Base-by-base conservation (phyloP, 2,888 invertebrate species). In the Oxycera nigricornis region DNA sequence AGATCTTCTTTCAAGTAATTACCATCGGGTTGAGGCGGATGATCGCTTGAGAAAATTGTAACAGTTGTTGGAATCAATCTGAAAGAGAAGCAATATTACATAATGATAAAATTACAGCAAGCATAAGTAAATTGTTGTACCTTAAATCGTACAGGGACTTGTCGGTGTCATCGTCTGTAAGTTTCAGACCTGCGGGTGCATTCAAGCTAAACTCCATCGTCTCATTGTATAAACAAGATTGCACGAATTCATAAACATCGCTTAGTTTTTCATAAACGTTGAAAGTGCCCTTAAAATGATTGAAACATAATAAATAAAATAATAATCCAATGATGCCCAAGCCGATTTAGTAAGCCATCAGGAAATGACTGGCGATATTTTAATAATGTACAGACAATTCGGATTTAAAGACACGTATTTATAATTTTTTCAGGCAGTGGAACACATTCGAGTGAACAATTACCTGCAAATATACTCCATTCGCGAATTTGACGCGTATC, bases 401-500 rank as follows among this genome's bases (percentile, higher is more conserved):
- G n/a, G n/a, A n/a, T n/a, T n/a, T n/a, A n/a, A n/a, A n/a, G n/a
- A n/a, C n/a, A n/a, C n/a, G n/a, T n/a, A n/a, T n/a, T n/a, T n/a
- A n/a, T n/a, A n/a, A n/a, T n/a, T n/a, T n/a, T n/a, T n/a, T n/a
- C n/a, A n/a, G n/a, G n/a, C n/a, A n/a, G n/a, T n/a, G n/a, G n/a
- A n/a, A n/a, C 11, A 35, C 35, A n/a, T n/a, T n/a, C 14, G 17
- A 3, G 3, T 46, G 11, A 46, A 35, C 35, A 17, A 14, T 35
- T 82, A 93, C 94, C 88, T 94, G 94, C 76, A 96, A 85, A 75
- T 92, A 88, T 78, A 94, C 89, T 0, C 93, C 93, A 85, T 96
- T 95, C 0, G 97, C 97, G 83, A 98, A 95, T 72, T 95, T 89
- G 41, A 98, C 87, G 78, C 97, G 87, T 74, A 98, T 91, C 65